A percentile compares a stretch with the other conserved stretches of the same genome.
These are phyloP conservation scores for Beroe forskalii DNA, from an alignment of 37 sponge, comb jelly and placozoan genomes.

Conservation along the genomic window DNA sequence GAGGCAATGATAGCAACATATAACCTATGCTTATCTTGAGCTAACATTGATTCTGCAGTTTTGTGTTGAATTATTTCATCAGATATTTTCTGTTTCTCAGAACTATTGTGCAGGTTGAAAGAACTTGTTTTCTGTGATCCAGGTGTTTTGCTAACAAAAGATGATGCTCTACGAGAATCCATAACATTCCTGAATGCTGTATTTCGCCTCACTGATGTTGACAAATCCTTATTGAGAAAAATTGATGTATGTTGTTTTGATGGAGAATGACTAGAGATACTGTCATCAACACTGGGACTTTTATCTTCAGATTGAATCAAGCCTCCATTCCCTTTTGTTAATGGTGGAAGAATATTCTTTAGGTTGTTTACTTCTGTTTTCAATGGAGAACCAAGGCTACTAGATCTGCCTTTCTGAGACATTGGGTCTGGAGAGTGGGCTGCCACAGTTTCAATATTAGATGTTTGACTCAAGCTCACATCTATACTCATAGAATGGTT, in stretches of 20 bases:
- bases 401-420: not conserved
- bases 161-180: conserved; percentile 1
- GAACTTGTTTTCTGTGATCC: not conserved
- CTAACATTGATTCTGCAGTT: conserved; percentile 14
- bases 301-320: too few species aligned
- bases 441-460: not conserved
- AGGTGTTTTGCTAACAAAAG: not conserved
- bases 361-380: not conserved
- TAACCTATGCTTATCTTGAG: conserved; percentile 7
- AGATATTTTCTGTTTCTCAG: not conserved
- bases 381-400: not conserved
- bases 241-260: not conserved
- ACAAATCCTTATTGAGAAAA: conserved; percentile 19
- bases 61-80: conserved; percentile 51
- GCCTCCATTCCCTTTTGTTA: too few species aligned
- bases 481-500: conserved; percentile 31
- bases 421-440: not conserved
- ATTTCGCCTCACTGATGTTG: not conserved
- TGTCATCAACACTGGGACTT: not conserved
- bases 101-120: not conserved
- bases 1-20: conserved; percentile 36
- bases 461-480: not conserved
- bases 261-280: too few species aligned
- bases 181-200: not conserved
- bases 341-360: not conserved